Evolutionary conservation across 1,140 invertebrate species (phyloP), one percentile per base, ranked within the genome.

Genomic region (Colletes latitarsis): DNA sequence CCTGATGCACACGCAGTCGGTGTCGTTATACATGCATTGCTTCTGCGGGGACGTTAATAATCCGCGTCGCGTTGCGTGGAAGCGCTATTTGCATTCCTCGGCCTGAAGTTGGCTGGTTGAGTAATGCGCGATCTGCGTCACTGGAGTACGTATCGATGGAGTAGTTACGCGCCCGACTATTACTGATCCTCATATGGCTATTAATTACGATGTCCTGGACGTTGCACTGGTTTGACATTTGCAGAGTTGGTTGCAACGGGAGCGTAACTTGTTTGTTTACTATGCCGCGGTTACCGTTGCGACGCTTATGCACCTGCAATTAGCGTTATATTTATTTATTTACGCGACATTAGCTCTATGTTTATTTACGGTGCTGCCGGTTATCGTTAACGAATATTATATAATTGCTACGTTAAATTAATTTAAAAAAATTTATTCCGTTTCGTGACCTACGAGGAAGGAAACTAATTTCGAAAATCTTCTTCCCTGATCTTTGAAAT

Each of bases 51-150:
- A 69, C 74, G 74, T 77, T 77, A 69, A 77, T 77, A 77, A 77
- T 77, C 55, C 64, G 63, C 63, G 52, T 21, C 39, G 74, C 74
- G 63, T 57, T 53, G 60, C 72, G 52, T 57, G 30, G 30, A 57
- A 14, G 39, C 55, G 63, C 64, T 69, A 69, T 69, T 69, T 69
- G 74, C 74, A 77, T 77, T 77, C 64, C 74, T 77, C 41, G 14
- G 53, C 64, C 74, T 77, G 74, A 77, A 77, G 39, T 77, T 77
- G 74, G 64, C 64, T 49, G 64, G 74, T 53, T 77, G 74, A 77
- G 15, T 77, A 77, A 77, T 77, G 64, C 74, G 19, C 64, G 74
- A 77, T 77, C 64, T 15, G 5, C 21, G 41, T 39, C 55, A 77
- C 74, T 49, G 15, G 64, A 39, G 21, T 17, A 77, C 43, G 64